These are phyloP conservation scores for Pycnomerus fuliginosus DNA, from an alignment of 2,888 invertebrate species.

Conservation along the genomic window DNA sequence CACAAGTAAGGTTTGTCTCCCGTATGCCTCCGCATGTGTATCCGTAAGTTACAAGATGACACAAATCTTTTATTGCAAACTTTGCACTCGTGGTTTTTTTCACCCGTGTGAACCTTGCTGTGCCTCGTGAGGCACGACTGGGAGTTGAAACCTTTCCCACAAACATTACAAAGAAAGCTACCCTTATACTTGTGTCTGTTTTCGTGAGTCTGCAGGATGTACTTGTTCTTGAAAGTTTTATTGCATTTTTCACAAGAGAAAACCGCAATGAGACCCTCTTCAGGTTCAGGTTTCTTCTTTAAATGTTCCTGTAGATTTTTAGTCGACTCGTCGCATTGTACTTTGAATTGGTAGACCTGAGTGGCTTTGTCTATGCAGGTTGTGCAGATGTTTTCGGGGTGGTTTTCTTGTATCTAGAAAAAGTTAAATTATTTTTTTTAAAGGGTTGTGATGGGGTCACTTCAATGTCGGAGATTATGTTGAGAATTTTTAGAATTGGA, in stretches of 20 bases:
- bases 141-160: conserved; percentile 40
- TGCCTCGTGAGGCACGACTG: conserved; percentile 37
- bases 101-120: conserved; percentile 39
- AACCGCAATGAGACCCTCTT: conserved; percentile 16
- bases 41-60: conserved; percentile 37
- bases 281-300: conserved; percentile 3
- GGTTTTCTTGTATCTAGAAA: conserved; percentile 27
- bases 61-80: conserved; percentile 37
- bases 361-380: conserved; percentile 35
- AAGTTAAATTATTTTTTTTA: conserved; percentile 1
- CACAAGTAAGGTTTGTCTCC: conserved; percentile 40
- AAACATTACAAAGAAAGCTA: conserved; percentile 38
- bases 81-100: conserved; percentile 38
- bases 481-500: conserved; percentile 28
- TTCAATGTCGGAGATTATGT: conserved; percentile 27
- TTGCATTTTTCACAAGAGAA: conserved; percentile 36
- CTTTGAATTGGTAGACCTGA: conserved; percentile 38
- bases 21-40: conserved; percentile 38
- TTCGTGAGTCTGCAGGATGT: conserved; percentile 37
- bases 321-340: conserved; percentile 36
- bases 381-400: conserved; percentile 34
- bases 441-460: conserved; percentile 11
- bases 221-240: conserved; percentile 42
- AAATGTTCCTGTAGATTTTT: conserved; percentile 13
- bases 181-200: conserved; percentile 40